Conservation (phyloP, 2,113 vertebrate genomes). For the Phalacrocorax aristotelis region DNA sequence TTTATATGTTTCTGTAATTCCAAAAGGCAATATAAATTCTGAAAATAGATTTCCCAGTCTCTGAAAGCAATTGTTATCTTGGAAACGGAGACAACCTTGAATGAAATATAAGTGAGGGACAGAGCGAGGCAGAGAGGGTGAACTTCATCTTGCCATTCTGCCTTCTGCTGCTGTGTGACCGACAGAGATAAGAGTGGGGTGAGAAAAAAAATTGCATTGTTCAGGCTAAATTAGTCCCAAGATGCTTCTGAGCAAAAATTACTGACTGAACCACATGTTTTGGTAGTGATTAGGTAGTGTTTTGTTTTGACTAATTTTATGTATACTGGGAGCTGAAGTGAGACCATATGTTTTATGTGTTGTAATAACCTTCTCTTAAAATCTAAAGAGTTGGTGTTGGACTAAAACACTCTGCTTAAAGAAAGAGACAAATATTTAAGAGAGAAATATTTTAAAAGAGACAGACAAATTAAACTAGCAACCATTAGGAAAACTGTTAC, state of each 20-base stretch:
- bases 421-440: slow-evolving; percentile 33
- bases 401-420: not conserved
- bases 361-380: slow-evolving; percentile 38
- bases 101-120: slow-evolving; percentile 26
- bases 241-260: slow-evolving; percentile 50
- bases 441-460: slow-evolving; percentile 2
- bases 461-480: slow-evolving; percentile 35
- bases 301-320: slow-evolving; percentile 38
- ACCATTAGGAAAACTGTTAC: not conserved
- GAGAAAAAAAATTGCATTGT: slow-evolving; percentile 2
- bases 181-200: slow-evolving; percentile 7
- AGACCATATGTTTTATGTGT: slow-evolving; percentile 30
- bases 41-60: slow-evolving; percentile 51
- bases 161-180: not conserved
- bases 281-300: not conserved
- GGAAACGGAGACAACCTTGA: slow-evolving; percentile 12
- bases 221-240: slow-evolving; percentile 52
- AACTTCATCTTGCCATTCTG: not conserved
- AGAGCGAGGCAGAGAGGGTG: not conserved
- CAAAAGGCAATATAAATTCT: slow-evolving; percentile 44
- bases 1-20: slow-evolving; percentile 41
- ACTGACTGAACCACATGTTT: slow-evolving; percentile 38
- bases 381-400: not conserved
- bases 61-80: slow-evolving; percentile 44
- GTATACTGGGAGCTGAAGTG: not conserved